A percentile compares a stretch with the other conserved stretches of the same genome.
Conservation (phyloP, 2,888 invertebrate species). For the Hypena proboscidalis region DNA sequence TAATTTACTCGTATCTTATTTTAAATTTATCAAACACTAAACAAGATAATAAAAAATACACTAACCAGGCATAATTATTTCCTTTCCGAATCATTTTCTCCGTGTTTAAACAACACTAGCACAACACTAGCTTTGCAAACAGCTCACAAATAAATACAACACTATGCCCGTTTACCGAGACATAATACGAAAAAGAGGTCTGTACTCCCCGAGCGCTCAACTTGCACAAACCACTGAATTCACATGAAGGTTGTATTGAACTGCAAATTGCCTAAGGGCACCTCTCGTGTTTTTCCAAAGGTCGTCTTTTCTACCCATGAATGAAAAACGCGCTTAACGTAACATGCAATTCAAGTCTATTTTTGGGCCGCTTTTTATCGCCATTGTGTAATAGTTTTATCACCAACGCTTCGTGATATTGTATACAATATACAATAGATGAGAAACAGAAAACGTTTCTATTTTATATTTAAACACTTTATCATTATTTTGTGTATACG, state of each 20-base stretch:
- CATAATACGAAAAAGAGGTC: constrained; percentile 43
- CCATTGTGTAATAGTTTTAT: too few species aligned
- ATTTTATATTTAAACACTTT: too few species aligned
- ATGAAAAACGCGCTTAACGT: constrained; percentile 17
- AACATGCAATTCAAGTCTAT: too few species aligned
- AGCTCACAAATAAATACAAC: constrained; percentile 19
- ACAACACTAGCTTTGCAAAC: constrained; percentile 27
- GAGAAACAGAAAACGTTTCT: too few species aligned
- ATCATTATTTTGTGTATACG: too few species aligned
- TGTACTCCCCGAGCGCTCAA: constrained; percentile 54
- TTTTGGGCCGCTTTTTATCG: too few species aligned
- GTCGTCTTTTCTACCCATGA: constrained; percentile 30
- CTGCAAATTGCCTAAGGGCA: constrained; percentile 52
- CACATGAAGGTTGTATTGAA: constrained; percentile 54
- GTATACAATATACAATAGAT: too few species aligned
- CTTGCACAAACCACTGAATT: constrained; percentile 60
- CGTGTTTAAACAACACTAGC: constrained; percentile 24
- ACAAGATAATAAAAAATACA: constrained; percentile 1
- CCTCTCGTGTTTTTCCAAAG: constrained; percentile 40
- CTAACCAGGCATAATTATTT: constrained; percentile 42
- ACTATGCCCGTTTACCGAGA: constrained; percentile 13
- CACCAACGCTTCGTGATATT: too few species aligned
- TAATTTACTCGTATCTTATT: too few species aligned
- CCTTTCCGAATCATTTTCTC: constrained; percentile 32
- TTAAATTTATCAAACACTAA: too few species aligned